Evolutionary conservation across 2,113 vertebrate genomes (phyloP), one percentile per base, ranked within the genome.

Genomic region (Phylloscopus trochilus): DNA sequence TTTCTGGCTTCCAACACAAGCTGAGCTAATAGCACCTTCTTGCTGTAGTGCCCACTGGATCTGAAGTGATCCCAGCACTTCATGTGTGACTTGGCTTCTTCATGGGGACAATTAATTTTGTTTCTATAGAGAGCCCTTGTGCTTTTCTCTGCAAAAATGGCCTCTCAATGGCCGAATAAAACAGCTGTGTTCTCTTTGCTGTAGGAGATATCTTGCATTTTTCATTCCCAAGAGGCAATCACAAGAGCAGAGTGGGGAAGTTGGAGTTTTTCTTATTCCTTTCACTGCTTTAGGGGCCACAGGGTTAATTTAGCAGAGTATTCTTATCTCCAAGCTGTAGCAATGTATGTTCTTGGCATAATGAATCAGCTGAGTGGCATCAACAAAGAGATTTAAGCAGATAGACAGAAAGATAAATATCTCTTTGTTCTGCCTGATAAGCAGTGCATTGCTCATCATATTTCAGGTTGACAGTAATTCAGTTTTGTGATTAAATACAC

Each of bases 331-430:
- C 68, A 75, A 62, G 79, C 62, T 30, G 46, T 93, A 88, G 76
- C 64, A 74, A 41, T 83, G 43, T 74, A 79, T 92, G 84, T 90
- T 93, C 62, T 69, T 92, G 95, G 92, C 73, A 64, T 95, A 96
- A 97, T 95, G 94, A 96, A 96, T 96, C 90, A 95, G 53, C 85
- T 93, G 96, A 87, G 73, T 94, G 46, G 49, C 91, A 90, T 90
- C 90, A 93, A 96, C 92, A 85, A 92, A 97, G 79, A 97, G 89
- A 97, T 97, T 95, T 95, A 97, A 93, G 88, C 80, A 93, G 93
- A 93, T 86, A 94, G 96, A 91, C 69, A 88, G 83, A 95, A 95
- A 97, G 96, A 97, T 96, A 96, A 97, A 95, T 87, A 96, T 87
- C 92, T 90, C 75, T 43, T 59, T 96, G 74, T 96, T 91, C 93